Base-by-base conservation (phyloP, 2,797 vertebrate species). In the Pachyuromys duprasi region DNA sequence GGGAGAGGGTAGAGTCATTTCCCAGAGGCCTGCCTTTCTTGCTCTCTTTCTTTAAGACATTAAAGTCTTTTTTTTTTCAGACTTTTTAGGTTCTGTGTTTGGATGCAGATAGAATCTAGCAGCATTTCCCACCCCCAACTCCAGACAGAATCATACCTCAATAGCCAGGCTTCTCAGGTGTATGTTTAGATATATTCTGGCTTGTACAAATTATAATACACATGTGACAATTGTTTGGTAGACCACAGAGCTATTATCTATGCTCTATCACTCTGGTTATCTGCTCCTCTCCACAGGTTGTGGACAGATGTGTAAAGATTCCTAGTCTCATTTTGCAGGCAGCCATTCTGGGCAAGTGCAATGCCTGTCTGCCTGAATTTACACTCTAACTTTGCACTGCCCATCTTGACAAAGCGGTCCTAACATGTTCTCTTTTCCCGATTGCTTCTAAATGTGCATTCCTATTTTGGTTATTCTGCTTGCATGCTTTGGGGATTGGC, bases 81-180 rank as follows among this genome's bases (percentile, higher is more conserved):
- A 62, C 81, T 63, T 15, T 79, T 95, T 60, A 80, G 81, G 9
- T 94, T 76, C 57, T 91, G 15, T 92, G 31, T 95, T 88, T 78
- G 63, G 78, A 88, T 49, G 57, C 57, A 76, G 45, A 36, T 6
- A 88, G 87, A 97, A 88, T 76, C 69, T 78, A 69, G 31, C 86
- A 90, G 62, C 55, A 74, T 2, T 83, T n/a, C 55, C 92, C 53
- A 22, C 45, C 12, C 81, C 72, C 45, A 92, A 78, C 31, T 28
- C 57, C 45, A 95, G 65, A 90, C 53, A 95, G 62, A 67, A 84
- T 60, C 65, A 57, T 33, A 88, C 28, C 63, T 90, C 94, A 96
- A 65, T 17, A 84, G 75, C 17, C 75, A 39, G 88, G 42, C 13
- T 55, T 96, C 94, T 69, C 67, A 89, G 82, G 62, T 33, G 62